Percentiles rank a stretch among this genome's conserved stretches.
phyloP scores from a whole-genome alignment of 2,113 vertebrate genomes.

The Aviceda subcristata region DNA sequence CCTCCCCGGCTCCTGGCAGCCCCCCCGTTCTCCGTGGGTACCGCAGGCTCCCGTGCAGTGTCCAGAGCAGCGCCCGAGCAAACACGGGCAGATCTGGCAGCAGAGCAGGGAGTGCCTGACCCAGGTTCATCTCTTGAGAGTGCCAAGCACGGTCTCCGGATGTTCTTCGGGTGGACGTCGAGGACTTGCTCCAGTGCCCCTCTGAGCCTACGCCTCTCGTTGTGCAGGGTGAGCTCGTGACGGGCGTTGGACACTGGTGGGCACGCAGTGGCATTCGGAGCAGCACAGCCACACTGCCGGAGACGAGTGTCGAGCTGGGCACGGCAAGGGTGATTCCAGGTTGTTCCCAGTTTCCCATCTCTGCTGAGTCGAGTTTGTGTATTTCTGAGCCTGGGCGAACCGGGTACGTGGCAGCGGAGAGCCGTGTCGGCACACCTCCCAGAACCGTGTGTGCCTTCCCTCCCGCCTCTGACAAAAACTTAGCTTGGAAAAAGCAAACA shows the following conservation, averaged over 20 bases:
- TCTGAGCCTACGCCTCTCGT: neutral
- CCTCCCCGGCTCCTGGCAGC: no score
- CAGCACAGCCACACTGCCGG: neutral
- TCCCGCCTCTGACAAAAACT: neutral
- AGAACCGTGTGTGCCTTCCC: neutral
- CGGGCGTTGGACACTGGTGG: fast-evolving
- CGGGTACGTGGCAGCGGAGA: neutral
- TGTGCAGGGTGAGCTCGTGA: no score
- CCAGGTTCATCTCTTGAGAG: neutral
- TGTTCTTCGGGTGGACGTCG: neutral
- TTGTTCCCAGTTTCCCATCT: neutral
- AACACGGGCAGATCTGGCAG: neutral
- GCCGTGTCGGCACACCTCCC: neutral
- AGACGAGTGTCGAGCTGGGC: neutral
- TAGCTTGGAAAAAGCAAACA: neutral
- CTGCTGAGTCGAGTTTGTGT: neutral
- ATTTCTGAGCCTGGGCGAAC: neutral
- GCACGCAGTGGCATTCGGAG: neutral
- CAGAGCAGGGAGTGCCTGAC: no score
- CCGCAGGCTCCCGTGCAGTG: neutral
- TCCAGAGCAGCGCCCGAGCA: neutral
- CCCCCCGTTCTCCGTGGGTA: neutral
- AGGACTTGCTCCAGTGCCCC: neutral
- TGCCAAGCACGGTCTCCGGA: neutral
- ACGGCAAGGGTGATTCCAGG: neutral